Evolutionary conservation across 2,113 vertebrate genomes (phyloP).

Genomic region (Ciconia boyciana): DNA sequence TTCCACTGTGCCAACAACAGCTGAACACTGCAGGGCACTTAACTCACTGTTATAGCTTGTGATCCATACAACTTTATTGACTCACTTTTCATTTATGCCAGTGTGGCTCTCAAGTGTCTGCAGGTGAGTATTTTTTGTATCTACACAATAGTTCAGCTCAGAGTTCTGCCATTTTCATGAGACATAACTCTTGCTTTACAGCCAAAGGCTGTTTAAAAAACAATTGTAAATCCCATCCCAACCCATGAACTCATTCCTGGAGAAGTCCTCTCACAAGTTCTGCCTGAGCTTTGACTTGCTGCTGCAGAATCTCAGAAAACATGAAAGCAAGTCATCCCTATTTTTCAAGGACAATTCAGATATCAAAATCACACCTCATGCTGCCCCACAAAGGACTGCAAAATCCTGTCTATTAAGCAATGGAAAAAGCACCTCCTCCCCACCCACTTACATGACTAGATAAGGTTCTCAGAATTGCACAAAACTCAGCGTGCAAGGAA

Average conservation of each 20-base stretch:
- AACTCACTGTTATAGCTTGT: background rate
- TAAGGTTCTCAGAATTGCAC: slow-evolving; percentile 53
- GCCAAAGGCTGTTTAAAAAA: background rate
- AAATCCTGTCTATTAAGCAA: background rate
- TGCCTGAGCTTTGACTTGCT: background rate
- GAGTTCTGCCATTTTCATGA: background rate
- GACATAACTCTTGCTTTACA: background rate
- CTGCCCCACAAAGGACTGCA: background rate
- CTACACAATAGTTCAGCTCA: background rate
- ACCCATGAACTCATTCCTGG: background rate
- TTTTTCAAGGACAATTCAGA: background rate
- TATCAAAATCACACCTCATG: background rate
- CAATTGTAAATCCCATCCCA: background rate
- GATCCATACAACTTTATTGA: background rate
- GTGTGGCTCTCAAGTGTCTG: background rate
- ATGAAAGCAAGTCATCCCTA: background rate
- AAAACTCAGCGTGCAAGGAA: slow-evolving; percentile 24
- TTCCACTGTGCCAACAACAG: background rate
- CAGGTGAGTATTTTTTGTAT: background rate
- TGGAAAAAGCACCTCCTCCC: slow-evolving; percentile 46
- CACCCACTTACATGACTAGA: slow-evolving; percentile 6
- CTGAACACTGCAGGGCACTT: background rate
- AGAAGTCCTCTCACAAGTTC: background rate
- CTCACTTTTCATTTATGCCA: background rate
- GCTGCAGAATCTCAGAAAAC: background rate